A percentile compares a stretch with the other conserved stretches of the same genome.
These are phyloP conservation scores for Lycophotia porphyrea DNA, from an alignment of 2,888 invertebrate genomes.

Conservation along the genomic window DNA sequence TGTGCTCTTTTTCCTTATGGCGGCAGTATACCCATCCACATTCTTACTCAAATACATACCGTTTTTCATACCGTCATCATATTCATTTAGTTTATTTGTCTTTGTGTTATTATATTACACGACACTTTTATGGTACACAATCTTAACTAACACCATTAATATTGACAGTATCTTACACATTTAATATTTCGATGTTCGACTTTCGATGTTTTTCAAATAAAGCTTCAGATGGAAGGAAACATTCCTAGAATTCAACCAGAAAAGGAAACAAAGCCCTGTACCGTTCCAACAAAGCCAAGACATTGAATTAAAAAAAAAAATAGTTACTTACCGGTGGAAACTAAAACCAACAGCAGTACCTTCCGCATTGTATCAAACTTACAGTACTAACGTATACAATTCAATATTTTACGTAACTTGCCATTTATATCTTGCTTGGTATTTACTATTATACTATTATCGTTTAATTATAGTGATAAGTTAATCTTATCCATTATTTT, in stretches of 20 bases:
- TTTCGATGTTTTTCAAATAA: not conserved
- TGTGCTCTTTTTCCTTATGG: no score
- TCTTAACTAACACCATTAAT: not conserved
- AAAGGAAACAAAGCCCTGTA: constrained; percentile 24
- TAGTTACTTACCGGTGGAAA: constrained; percentile 23
- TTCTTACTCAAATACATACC: no score
- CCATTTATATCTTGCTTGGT: constrained; percentile 19
- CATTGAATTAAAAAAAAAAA: constrained; percentile 8
- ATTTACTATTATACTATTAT: constrained; percentile 27
- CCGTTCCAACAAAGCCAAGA: constrained; percentile 13
- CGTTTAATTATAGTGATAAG: constrained; percentile 3
- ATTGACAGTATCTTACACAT: not conserved
- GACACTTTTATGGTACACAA: not conserved
- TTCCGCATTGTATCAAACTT: constrained; percentile 36
- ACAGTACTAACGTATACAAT: not conserved
- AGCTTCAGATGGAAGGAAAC: not conserved
- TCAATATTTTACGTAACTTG: not conserved
- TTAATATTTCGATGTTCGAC: not conserved
- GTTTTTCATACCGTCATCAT: not conserved
- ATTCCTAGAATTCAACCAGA: constrained; percentile 1
- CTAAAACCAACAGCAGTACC: constrained; percentile 20
- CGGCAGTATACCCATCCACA: no score
- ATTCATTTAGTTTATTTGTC: no score
- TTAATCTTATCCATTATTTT: constrained; percentile 26
- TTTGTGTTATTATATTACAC: not conserved